Percentiles rank a stretch among this genome's conserved stretches.
These are phyloP conservation scores for Odobenus rosmarus DNA, from an alignment of 2,113 vertebrate species.

Conservation along the genomic window DNA sequence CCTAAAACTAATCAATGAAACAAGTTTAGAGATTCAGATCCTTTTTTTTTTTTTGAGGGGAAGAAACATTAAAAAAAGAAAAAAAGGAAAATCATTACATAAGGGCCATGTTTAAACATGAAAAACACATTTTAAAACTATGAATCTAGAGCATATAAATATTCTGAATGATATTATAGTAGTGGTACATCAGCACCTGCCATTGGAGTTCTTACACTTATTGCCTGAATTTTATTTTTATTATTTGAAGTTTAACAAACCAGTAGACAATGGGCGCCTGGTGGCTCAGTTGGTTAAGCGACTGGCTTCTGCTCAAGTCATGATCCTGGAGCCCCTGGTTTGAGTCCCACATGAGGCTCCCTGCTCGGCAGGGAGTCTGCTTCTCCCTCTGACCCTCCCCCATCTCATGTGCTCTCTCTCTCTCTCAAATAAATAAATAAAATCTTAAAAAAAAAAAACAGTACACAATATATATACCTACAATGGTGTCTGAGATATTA, in stretches of 20 bases:
- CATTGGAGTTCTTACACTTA: not conserved
- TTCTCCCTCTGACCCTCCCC: too few species aligned
- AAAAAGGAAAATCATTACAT: not conserved
- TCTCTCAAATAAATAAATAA: too few species aligned
- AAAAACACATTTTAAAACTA: not conserved
- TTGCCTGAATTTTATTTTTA: not conserved
- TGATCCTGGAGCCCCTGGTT: too few species aligned
- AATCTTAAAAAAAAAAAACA: not conserved
- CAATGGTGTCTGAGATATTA: not conserved
- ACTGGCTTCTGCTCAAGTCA: too few species aligned
- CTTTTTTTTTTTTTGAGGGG: not conserved
- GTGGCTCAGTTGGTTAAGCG: too few species aligned
- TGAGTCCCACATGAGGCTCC: too few species aligned
- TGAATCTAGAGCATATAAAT: not conserved
- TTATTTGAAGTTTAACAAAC: not conserved
- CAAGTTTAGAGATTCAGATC: conserved; percentile 30
- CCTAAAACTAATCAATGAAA: conserved; percentile 68
- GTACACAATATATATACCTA: not conserved
- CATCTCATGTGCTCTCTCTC: too few species aligned
- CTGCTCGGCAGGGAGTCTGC: too few species aligned
- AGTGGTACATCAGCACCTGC: not conserved
- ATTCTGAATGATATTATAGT: not conserved
- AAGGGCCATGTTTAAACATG: not conserved
- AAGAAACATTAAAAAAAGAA: not conserved
- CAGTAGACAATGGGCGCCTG: not conserved